Percentiles rank a stretch among this genome's conserved stretches.
Conservation (phyloP, 2,797 vertebrate genomes). For the Ibycter americanus region DNA sequence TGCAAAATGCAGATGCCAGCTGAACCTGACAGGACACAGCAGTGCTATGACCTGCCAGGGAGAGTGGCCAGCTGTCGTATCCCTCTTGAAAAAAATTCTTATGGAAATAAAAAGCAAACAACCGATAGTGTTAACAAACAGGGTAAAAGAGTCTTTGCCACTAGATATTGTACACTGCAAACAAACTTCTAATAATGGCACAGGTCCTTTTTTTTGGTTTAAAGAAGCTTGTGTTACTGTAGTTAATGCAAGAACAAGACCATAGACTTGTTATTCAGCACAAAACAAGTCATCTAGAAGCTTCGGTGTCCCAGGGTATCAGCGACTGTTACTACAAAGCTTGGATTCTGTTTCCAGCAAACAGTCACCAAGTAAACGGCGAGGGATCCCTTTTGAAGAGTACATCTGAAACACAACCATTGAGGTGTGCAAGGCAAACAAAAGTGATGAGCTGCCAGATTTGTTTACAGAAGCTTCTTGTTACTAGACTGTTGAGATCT, state of each 20-base stretch:
- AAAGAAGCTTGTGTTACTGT: constrained; percentile 67
- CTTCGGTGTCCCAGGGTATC: constrained; percentile 22
- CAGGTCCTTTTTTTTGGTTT: constrained; percentile 65
- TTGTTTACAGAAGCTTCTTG: neutral
- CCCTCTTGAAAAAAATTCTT: neutral
- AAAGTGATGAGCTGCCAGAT: neutral
- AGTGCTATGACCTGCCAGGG: neutral
- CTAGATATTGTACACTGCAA: constrained; percentile 33
- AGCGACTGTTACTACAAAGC: constrained; percentile 11
- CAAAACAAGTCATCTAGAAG: constrained; percentile 57
- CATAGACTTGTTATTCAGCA: constrained; percentile 56
- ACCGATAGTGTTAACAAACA: neutral
- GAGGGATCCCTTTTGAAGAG: constrained; percentile 14
- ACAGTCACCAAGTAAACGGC: constrained; percentile 28
- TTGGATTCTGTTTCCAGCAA: constrained; percentile 41
- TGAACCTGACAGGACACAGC: neutral
- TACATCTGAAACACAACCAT: neutral
- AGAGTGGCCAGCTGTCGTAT: neutral
- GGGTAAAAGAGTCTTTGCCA: constrained; percentile 6
- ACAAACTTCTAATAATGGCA: constrained; percentile 37
- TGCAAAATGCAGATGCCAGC: neutral
- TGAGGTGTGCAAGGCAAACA: neutral
- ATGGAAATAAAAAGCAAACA: constrained; percentile 32
- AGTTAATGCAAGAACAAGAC: constrained; percentile 61
- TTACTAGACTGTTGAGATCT: neutral